phyloP scores from a whole-genome alignment of 1,140 invertebrate genomes.

The Copidosoma floridanum region DNA sequence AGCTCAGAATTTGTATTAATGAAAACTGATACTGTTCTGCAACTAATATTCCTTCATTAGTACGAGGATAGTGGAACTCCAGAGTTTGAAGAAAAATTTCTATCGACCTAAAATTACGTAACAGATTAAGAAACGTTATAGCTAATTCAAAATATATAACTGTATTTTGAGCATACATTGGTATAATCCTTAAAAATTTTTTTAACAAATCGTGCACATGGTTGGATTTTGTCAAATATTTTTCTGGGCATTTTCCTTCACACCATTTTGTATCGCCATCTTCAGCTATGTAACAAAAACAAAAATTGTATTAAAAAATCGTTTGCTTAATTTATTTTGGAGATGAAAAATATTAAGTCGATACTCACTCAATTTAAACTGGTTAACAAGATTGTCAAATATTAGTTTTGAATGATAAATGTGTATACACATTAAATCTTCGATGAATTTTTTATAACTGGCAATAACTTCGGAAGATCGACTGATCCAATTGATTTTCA shows the following conservation, averaged over 20 bases:
- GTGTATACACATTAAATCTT: conserved; percentile 65
- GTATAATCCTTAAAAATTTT: conserved; percentile 60
- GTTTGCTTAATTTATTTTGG: background rate
- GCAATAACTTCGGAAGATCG: conserved; percentile 51
- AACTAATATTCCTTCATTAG: conserved; percentile 57
- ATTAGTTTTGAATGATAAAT: conserved; percentile 62
- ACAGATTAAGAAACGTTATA: conserved; percentile 18
- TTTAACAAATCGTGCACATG: conserved; percentile 61
- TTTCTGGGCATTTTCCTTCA: conserved; percentile 47
- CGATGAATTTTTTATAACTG: conserved; percentile 62
- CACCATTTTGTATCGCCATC: conserved; percentile 47
- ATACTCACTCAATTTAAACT: conserved; percentile 58
- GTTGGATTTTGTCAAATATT: conserved; percentile 52
- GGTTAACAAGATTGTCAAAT: conserved; percentile 59
- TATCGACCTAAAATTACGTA: conserved; percentile 58
- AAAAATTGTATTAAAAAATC: background rate
- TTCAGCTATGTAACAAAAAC: conserved; percentile 31
- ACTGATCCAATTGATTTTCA: conserved; percentile 62
- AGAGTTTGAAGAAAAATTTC: conserved; percentile 58
- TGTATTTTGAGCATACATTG: conserved; percentile 65
- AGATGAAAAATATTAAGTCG: too few species aligned
- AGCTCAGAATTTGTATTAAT: conserved; percentile 64
- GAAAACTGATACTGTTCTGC: conserved; percentile 66
- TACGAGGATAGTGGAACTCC: conserved; percentile 64
- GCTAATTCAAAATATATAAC: conserved; percentile 28